Evolutionary conservation across 2,113 vertebrate species (phyloP).

Genomic region (Petrocephalus zakoni): DNA sequence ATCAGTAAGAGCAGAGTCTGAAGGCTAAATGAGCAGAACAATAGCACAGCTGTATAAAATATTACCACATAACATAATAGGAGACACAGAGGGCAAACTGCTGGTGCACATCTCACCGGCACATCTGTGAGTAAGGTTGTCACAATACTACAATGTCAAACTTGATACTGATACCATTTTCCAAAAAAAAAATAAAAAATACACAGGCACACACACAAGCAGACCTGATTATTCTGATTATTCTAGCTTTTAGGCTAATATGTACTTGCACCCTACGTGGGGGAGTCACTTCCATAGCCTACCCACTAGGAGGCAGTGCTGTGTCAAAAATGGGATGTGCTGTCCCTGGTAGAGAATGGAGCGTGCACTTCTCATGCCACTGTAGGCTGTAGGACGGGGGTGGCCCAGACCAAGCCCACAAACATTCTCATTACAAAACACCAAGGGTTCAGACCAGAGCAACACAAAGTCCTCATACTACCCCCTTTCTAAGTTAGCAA

Average conservation of each 20-base stretch:
- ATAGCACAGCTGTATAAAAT: too few relatives aligned
- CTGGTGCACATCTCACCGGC: too few relatives aligned
- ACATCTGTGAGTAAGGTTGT: too few relatives aligned
- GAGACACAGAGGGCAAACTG: too few relatives aligned
- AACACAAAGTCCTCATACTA: not conserved
- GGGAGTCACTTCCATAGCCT: not conserved
- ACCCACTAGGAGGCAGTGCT: conserved; percentile 21
- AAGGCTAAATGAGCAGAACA: too few relatives aligned
- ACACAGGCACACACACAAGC: conserved; percentile 36
- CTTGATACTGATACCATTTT: too few relatives aligned
- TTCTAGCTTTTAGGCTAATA: not conserved
- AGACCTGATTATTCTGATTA: not conserved
- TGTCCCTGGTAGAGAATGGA: not conserved
- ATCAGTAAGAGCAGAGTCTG: too few relatives aligned
- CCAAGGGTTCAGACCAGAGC: not conserved
- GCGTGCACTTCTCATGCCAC: not conserved
- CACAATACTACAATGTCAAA: too few relatives aligned
- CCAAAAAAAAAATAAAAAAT: conserved; percentile 66
- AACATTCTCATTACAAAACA: not conserved
- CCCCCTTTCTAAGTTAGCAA: too few relatives aligned
- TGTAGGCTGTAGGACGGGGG: not conserved
- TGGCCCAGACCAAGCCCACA: not conserved
- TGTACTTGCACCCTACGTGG: not conserved
- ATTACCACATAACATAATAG: too few relatives aligned
- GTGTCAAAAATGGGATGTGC: not conserved